Conservation (phyloP, 2,113 vertebrate species). For the Coturnix japonica region DNA sequence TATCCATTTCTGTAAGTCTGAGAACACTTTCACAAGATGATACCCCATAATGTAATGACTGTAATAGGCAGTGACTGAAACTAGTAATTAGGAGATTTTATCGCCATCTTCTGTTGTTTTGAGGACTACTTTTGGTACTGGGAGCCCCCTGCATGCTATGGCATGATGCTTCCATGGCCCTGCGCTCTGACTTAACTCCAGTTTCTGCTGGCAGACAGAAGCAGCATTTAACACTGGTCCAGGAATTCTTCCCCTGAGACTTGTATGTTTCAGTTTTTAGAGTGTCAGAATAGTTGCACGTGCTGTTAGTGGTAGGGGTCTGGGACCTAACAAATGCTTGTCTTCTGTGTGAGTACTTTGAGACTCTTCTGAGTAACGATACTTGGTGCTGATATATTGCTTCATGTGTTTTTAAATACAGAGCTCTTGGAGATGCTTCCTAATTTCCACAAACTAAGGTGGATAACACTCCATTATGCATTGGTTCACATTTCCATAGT, state of each 20-base stretch:
- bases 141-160: not conserved
- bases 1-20: not conserved
- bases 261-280: not conserved
- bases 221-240: not conserved
- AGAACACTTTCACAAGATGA: not conserved
- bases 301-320: not conserved
- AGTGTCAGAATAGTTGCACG: not conserved
- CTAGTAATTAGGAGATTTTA: not conserved
- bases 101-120: not conserved
- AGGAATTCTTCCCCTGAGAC: not conserved
- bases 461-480: not conserved
- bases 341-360: not conserved
- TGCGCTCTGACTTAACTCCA: not conserved
- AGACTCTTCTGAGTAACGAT: not conserved
- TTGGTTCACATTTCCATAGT: not conserved
- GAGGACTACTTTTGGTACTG: not conserved
- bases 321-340: not conserved
- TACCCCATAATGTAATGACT: not conserved
- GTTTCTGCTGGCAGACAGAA: not conserved
- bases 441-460: fast-evolving
- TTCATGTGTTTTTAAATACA: not conserved
- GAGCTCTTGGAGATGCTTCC: not conserved
- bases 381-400: not conserved
- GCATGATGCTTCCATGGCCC: not conserved
- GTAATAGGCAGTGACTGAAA: not conserved